These are phyloP conservation scores for Yponomeuta evonymella DNA, from an alignment of 2,888 invertebrate genomes.

Conservation along the genomic window DNA sequence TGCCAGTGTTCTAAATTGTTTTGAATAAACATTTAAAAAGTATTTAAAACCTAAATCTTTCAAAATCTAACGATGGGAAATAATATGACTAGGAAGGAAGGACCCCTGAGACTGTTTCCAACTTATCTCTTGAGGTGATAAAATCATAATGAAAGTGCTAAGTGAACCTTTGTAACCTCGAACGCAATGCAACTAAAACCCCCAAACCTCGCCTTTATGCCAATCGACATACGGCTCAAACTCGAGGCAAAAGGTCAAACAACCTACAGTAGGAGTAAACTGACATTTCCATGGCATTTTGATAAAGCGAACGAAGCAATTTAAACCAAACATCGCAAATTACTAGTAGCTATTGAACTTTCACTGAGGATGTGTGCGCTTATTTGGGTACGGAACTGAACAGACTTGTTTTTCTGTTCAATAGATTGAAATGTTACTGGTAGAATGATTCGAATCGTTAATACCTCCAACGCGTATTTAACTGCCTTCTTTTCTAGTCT, in stretches of 20 bases:
- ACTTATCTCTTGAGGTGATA: not conserved
- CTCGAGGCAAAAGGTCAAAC: not conserved
- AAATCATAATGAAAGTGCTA: conserved; percentile 3
- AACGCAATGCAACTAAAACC: not conserved
- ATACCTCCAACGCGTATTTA: no score
- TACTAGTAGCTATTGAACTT: conserved; percentile 38
- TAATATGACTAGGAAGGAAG: not conserved
- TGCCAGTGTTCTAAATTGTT: no score
- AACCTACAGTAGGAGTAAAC: conserved; percentile 12
- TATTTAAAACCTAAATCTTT: not conserved
- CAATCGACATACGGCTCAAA: not conserved
- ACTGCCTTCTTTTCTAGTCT: no score
- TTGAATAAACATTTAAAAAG: no score
- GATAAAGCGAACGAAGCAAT: conserved; percentile 26
- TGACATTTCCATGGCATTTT: conserved; percentile 33
- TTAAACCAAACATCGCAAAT: conserved; percentile 43
- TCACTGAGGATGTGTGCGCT: conserved; percentile 27
- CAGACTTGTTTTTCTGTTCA: not conserved
- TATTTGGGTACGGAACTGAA: conserved; percentile 14
- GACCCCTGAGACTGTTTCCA: not conserved
- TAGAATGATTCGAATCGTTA: no score
- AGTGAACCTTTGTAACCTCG: not conserved
- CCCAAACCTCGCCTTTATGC: not conserved
- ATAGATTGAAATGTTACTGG: not conserved
- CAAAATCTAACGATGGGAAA: not conserved